Conservation (phyloP, 1,140 invertebrate genomes). For the Pinna nobilis region DNA sequence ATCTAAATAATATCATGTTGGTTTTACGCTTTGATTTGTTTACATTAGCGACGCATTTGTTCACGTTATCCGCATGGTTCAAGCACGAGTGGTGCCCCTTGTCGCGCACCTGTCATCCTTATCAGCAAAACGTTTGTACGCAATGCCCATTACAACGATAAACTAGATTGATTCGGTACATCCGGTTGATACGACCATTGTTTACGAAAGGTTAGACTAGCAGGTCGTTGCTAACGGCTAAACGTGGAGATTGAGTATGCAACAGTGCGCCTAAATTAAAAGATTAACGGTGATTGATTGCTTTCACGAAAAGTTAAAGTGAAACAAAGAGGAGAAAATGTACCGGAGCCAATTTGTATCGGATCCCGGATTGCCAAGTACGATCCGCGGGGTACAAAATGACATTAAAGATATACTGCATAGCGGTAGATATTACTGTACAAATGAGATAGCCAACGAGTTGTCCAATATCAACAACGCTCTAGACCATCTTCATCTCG, state of each 20-base stretch:
- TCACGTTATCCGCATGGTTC: too few relatives aligned
- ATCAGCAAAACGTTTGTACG: conserved; percentile 17
- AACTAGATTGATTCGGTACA: too few relatives aligned
- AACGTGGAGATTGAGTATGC: conserved; percentile 22
- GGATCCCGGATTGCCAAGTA: conserved; percentile 14
- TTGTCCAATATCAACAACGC: conserved; percentile 63
- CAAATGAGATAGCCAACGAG: conserved; percentile 65
- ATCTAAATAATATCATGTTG: too few relatives aligned
- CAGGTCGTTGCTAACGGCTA: conserved; percentile 35
- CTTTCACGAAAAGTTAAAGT: not conserved
- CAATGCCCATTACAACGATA: conserved; percentile 9
- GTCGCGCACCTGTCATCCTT: conserved; percentile 16
- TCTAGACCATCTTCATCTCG: conserved; percentile 66
- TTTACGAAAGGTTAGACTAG: conserved; percentile 21
- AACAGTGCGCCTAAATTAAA: conserved; percentile 27
- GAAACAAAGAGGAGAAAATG: conserved; percentile 9
- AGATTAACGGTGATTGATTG: conserved; percentile 5
- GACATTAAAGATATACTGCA: conserved; percentile 57
- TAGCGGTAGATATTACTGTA: conserved; percentile 65
- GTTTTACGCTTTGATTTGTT: too few relatives aligned
- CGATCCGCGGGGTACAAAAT: conserved; percentile 35
- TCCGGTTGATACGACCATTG: conserved; percentile 9
- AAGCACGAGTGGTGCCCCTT: not conserved
- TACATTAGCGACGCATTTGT: too few relatives aligned
- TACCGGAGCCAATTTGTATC: conserved; percentile 11